Conservation (phyloP, 2,113 vertebrate species). For the Polypterus senegalus region DNA sequence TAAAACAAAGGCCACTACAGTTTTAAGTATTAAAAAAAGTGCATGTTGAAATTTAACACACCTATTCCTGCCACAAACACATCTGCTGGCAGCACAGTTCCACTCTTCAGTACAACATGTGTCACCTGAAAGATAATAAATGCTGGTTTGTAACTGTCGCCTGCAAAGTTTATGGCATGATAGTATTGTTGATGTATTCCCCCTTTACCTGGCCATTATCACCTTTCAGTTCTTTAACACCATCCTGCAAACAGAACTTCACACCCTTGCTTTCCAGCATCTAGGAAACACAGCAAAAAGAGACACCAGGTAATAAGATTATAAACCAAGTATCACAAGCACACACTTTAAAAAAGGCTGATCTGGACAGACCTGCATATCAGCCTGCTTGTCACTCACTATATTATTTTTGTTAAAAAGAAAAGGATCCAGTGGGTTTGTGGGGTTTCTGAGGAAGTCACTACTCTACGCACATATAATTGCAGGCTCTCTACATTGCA, state of each 20-base stretch:
- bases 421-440: too few relatives aligned
- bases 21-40: too few relatives aligned
- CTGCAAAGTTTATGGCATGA: too few relatives aligned
- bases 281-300: slow-evolving; percentile 34
- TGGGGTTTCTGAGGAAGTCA: too few relatives aligned
- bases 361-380: too few relatives aligned
- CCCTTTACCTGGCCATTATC: slow-evolving; percentile 51
- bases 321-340: too few relatives aligned
- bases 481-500: too few relatives aligned
- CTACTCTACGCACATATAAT: too few relatives aligned
- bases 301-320: neutral
- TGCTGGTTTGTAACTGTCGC: too few relatives aligned
- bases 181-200: neutral
- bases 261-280: slow-evolving; percentile 63
- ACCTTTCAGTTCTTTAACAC: slow-evolving; percentile 53
- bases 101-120: slow-evolving; percentile 48
- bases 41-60: slow-evolving; percentile 19
- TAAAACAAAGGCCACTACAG: neutral
- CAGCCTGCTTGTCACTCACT: too few relatives aligned
- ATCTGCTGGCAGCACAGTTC: slow-evolving; percentile 52
- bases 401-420: too few relatives aligned
- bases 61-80: slow-evolving; percentile 68
- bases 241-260: slow-evolving; percentile 61
- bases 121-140: slow-evolving; percentile 44
- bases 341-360: too few relatives aligned